Conservation (phyloP, 1,140 invertebrate genomes). For the Trichonephila clavata region DNA sequence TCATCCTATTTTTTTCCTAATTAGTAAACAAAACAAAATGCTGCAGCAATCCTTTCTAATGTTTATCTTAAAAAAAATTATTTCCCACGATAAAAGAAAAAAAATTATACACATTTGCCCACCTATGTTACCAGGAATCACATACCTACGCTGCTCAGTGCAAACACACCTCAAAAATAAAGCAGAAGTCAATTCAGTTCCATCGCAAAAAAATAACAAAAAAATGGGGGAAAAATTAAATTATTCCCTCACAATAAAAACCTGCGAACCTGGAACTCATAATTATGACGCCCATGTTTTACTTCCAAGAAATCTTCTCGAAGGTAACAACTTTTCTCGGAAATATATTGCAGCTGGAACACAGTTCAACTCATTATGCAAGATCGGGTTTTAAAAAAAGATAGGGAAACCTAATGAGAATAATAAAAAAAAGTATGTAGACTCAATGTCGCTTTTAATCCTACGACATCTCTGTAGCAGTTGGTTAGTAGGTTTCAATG, state of each 20-base stretch:
- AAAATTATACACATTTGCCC: no score
- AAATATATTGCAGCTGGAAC: conserved; percentile 31
- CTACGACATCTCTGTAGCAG: neutral
- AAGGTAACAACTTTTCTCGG: neutral
- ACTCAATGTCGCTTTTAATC: conserved; percentile 11
- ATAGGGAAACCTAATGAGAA: neutral
- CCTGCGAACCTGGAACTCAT: neutral
- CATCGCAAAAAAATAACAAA: neutral
- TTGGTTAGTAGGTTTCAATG: conserved; percentile 2
- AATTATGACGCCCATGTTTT: conserved; percentile 10
- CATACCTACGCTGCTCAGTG: neutral
- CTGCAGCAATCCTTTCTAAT: no score
- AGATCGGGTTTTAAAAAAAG: neutral
- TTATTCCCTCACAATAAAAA: conserved; percentile 12
- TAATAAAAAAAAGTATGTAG: neutral
- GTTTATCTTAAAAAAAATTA: no score
- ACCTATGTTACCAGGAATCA: neutral
- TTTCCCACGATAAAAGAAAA: no score
- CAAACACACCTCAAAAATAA: neutral
- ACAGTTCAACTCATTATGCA: conserved; percentile 26
- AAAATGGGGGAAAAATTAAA: neutral
- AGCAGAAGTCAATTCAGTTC: no score
- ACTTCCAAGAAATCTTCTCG: neutral
- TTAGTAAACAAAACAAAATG: no score
- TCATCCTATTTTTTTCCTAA: no score